Conservation (phyloP, 2,113 vertebrate species). For the Seriola aureovittata region DNA sequence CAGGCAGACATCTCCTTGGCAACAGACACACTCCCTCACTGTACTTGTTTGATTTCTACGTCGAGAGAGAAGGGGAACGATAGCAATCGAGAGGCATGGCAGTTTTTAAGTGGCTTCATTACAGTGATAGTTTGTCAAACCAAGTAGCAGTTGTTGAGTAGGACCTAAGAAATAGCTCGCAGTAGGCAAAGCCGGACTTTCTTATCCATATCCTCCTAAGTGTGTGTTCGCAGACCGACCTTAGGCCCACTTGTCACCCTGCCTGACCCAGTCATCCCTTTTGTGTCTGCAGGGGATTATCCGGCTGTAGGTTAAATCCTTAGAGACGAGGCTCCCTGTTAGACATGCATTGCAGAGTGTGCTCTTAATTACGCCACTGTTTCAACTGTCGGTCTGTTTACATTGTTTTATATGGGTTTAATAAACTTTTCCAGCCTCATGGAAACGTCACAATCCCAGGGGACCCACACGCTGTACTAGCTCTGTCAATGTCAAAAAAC, state of each 20-base stretch:
- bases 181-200: constrained; percentile 54
- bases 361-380: constrained; percentile 48
- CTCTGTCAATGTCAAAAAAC: not conserved
- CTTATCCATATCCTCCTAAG: constrained; percentile 53
- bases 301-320: constrained; percentile 74
- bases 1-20: constrained; percentile 35
- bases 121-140: constrained; percentile 16
- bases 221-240: constrained; percentile 49
- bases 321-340: constrained; percentile 56
- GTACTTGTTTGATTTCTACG: constrained; percentile 25
- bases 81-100: not conserved
- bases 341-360: constrained; percentile 24
- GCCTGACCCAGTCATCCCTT: constrained; percentile 72
- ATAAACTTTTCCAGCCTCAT: not conserved
- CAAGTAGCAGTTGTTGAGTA: constrained; percentile 1
- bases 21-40: constrained; percentile 35
- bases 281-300: constrained; percentile 81
- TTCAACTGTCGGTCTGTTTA: constrained; percentile 22
- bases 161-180: not conserved
- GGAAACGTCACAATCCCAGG: not conserved
- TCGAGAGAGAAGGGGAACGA: not conserved
- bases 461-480: not conserved
- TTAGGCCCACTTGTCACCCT: constrained; percentile 67
- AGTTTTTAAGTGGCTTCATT: not conserved
- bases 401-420: not conserved